Conservation (phyloP, 2,797 vertebrate species). For the Crocidura indochinensis region DNA sequence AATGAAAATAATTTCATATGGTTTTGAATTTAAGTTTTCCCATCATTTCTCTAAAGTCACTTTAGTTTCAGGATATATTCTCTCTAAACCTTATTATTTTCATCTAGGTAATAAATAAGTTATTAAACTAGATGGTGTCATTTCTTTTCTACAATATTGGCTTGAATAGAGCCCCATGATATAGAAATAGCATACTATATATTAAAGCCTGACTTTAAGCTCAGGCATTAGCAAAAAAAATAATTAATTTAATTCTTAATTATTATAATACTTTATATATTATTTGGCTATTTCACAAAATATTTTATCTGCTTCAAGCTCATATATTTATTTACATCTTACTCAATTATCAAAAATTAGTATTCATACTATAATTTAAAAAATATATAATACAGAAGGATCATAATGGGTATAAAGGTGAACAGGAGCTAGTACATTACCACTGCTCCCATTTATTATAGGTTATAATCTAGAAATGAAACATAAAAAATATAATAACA, state of each 20-base stretch:
- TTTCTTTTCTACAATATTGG: no score
- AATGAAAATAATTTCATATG: conserved; percentile 63
- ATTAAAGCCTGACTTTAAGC: no score
- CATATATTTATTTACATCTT: background rate
- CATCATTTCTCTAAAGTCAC: conserved; percentile 53
- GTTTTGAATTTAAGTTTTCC: background rate
- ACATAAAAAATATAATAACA: conserved; percentile 15
- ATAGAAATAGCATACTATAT: no score
- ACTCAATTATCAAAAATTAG: conserved; percentile 20
- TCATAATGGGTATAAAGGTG: background rate
- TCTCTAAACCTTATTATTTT: conserved; percentile 34
- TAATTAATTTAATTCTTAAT: background rate
- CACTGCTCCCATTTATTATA: background rate
- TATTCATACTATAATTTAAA: background rate
- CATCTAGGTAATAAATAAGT: conserved; percentile 32
- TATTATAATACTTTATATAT: conserved; percentile 2
- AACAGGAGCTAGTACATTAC: background rate
- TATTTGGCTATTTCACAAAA: conserved; percentile 42
- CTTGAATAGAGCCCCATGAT: background rate
- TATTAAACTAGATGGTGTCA: background rate
- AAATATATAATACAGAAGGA: background rate
- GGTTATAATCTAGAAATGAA: background rate
- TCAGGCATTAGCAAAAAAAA: no score
- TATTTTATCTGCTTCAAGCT: conserved; percentile 8
- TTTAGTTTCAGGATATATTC: conserved; percentile 39